A percentile compares a stretch with the other conserved stretches of the same genome.
Evolutionary conservation across 2,888 invertebrate genomes (phyloP).

Genomic region (Acanthococcus lagerstroemiae): DNA sequence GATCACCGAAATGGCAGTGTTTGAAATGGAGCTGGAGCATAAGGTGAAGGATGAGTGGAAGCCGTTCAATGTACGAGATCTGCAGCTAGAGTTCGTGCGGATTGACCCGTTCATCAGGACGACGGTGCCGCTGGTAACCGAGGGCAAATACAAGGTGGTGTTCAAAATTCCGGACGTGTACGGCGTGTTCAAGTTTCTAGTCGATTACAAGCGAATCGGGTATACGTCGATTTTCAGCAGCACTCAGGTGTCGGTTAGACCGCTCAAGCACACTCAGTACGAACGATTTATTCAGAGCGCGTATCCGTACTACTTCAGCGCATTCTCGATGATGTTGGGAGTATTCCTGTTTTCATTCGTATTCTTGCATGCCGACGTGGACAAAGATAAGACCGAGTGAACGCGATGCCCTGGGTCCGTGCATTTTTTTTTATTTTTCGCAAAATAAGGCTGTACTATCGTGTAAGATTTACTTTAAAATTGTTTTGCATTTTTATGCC

Average conservation of each 20-base stretch:
- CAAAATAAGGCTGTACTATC: neutral
- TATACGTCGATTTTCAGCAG: constrained; percentile 87
- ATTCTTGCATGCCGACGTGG: constrained; percentile 90
- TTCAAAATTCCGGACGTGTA: constrained; percentile 98
- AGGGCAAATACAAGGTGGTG: constrained; percentile 72
- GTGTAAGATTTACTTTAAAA: too few species aligned
- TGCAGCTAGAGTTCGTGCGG: constrained; percentile 95
- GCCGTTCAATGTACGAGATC: constrained; percentile 81
- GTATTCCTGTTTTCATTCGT: constrained; percentile 91
- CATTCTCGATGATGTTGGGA: constrained; percentile 98
- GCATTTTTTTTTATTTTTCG: neutral
- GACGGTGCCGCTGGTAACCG: constrained; percentile 57
- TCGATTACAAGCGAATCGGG: constrained; percentile 92
- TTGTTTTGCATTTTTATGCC: too few species aligned
- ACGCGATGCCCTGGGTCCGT: neutral
- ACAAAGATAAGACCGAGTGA: constrained; percentile 42
- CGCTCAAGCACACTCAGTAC: constrained; percentile 94
- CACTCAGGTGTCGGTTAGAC: constrained; percentile 92
- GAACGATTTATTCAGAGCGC: constrained; percentile 97
- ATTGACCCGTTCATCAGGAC: constrained; percentile 97
- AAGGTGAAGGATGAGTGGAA: constrained; percentile 74
- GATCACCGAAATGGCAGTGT: constrained; percentile 86
- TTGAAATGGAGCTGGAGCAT: constrained; percentile 84
- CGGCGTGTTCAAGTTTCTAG: constrained; percentile 97
- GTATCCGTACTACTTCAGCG: constrained; percentile 94